Percentiles rank a stretch among this genome's conserved stretches.
phyloP scores from a whole-genome alignment of 1,140 invertebrate species.

The Brachystomella parvula region DNA sequence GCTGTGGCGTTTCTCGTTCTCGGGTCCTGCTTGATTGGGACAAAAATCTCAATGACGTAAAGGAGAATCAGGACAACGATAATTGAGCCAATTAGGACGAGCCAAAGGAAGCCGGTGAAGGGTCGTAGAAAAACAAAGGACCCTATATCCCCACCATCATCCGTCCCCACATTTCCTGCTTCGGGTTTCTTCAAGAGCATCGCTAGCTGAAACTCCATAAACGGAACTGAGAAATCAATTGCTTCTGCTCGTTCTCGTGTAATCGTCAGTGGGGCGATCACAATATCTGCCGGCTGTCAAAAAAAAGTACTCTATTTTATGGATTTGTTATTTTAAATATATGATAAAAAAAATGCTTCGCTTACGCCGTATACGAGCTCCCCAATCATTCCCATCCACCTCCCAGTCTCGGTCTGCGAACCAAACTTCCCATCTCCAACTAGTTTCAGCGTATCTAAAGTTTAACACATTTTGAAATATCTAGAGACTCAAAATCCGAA shows the following conservation, averaged over 20 bases:
- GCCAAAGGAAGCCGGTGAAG: slow-evolving; percentile 12
- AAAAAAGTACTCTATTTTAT: too few species aligned
- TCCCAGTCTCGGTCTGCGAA: slow-evolving; percentile 64
- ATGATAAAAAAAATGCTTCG: background rate
- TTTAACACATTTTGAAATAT: too few species aligned
- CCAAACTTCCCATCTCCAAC: slow-evolving; percentile 79
- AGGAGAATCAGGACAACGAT: background rate
- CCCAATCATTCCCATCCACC: slow-evolving; percentile 87
- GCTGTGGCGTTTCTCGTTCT: background rate
- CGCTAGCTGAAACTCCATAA: slow-evolving; percentile 59
- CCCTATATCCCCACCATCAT: slow-evolving; percentile 6
- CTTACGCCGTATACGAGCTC: slow-evolving; percentile 83
- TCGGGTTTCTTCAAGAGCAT: slow-evolving; percentile 60
- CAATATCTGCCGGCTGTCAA: slow-evolving; percentile 76
- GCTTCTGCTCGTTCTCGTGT: slow-evolving; percentile 85
- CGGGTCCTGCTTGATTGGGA: slow-evolving; percentile 4
- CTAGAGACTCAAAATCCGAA: too few species aligned
- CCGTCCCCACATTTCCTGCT: slow-evolving; percentile 46
- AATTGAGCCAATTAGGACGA: background rate
- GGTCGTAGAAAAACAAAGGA: slow-evolving; percentile 13
- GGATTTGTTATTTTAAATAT: slow-evolving; percentile 6
- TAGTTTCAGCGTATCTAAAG: slow-evolving; percentile 65
- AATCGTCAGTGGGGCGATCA: slow-evolving; percentile 92
- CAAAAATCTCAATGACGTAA: slow-evolving; percentile 11
- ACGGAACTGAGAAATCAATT: slow-evolving; percentile 57